Base-by-base conservation (phyloP, 2,113 vertebrate species). In the Scomber japonicus region DNA sequence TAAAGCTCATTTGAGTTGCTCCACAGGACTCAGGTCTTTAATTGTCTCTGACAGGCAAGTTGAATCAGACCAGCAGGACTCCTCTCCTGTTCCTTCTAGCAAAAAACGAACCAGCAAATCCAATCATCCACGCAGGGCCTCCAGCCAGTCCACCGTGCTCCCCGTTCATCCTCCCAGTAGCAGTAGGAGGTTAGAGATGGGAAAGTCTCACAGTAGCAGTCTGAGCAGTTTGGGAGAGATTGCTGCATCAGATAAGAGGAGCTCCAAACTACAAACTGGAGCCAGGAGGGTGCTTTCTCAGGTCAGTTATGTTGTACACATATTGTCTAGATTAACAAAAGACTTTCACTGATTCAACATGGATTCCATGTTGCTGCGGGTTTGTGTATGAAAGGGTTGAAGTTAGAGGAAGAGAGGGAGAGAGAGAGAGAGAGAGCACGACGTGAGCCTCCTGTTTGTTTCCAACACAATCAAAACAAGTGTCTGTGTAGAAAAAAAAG, bases 141-240 rank as follows among this genome's bases (percentile, higher is more conserved):
- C 55, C 50, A 60, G 61, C 3, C 1, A 45, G 59, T 21, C 72
- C 48, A 19, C 74, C 3, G 27, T 12, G 0, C 56, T 24, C 31
- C 61, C 83, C 6, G 31, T 45, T 63, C 71, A 66, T 72, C 82
- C 46, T 54, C 2, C 59, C 49, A 66, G 1, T 0, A 46, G 50
- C 35, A 82, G 0, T 1, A 78, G 19, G 46, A 78, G 1, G 3
- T 24, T 0, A 40, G 14, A 73, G 54, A 54, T 0, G 0, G 57
- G 0, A 0, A 74, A 3, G 49, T 77, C 93, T 11, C 75, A 11
- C 60, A 81, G 57, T 81, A 94, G 94, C 94, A 95, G 95, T 3
- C 73, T 91, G 80, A 92, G 86, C 84, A 96, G 94, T 77, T 65
- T 94, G 0, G 87, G 49, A 0, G 95, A 93, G 17, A 87, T 83